Evolutionary conservation across 2,113 vertebrate genomes (phyloP), one percentile per base, ranked within the genome.

Genomic region (Riparia riparia): DNA sequence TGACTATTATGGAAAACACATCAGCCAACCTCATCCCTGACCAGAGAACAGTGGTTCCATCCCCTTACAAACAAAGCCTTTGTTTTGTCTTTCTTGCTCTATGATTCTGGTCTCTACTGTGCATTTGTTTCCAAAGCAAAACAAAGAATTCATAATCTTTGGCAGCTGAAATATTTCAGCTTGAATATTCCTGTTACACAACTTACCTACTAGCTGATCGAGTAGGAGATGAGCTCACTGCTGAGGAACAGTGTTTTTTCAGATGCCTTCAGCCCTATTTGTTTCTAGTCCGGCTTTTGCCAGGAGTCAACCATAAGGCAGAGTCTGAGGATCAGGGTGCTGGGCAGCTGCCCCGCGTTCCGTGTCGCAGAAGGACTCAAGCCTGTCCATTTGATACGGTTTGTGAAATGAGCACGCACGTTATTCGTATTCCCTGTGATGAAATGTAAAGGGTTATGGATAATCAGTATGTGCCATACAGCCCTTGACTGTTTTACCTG

Each of bases 1-100:
- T 66, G 90, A 87, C 92, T 98, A 82, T 97, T 95, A 97, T 49
- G 96, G 96, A 97, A 98, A 98, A 96, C 70, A 91, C 97, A 98
- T 97, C 96, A 95, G 76, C 97, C 96, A 98, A 81, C 92, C 91
- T 94, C 96, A 90, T 96, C 95, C 94, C 92, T 91, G 92, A 96
- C 90, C 74, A 95, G 90, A 94, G 53, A 92, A 68, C 74, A 86
- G 82, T 91, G 91, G 95, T 95, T 97, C 95, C 86, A 96, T 84
- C 87, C 82, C 82, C 57, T 96, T 81, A 97, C 95, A 98, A 97
- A 97, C 94, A 95, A 97, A 96, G 92, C 89, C 84, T 97, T 97
- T 98, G 95, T 97, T 96, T 72, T 93, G 68, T 89, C 93, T 95
- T 77, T 41, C 28, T 89, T 94, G 90, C 19, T 20, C 56, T 88